Percentiles rank a stretch among this genome's conserved stretches.
Evolutionary conservation across 1,140 invertebrate species (phyloP).

Genomic region (Vanessa tameamea): DNA sequence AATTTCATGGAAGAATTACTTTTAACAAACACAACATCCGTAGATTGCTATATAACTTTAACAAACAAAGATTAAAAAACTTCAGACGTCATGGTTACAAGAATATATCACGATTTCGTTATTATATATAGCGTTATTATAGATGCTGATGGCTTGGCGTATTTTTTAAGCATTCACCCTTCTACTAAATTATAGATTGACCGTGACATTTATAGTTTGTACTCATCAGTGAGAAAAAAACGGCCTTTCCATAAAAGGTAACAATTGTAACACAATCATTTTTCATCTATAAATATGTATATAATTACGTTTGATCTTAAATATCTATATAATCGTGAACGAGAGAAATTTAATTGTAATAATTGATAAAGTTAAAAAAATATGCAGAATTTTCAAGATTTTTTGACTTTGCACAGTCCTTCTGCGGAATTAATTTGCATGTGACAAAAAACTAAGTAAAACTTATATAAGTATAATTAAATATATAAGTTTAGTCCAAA

Average conservation of each 20-base stretch:
- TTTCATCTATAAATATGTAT: not conserved
- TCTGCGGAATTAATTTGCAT: no score
- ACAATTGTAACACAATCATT: not conserved
- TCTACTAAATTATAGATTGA: slow-evolving; percentile 14
- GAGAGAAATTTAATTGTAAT: no score
- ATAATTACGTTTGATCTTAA: no score
- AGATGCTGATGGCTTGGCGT: slow-evolving; percentile 9
- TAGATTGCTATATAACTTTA: not conserved
- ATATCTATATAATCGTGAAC: no score
- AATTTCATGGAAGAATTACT: not conserved
- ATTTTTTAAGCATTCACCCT: slow-evolving; percentile 18
- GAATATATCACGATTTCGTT: slow-evolving; percentile 30
- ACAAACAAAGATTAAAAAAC: slow-evolving; percentile 14
- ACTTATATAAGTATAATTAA: no score
- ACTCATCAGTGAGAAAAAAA: slow-evolving; percentile 5
- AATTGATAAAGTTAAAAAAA: no score
- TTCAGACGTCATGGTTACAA: slow-evolving; percentile 16
- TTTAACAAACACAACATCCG: slow-evolving; percentile 2
- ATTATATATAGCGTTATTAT: slow-evolving; percentile 22
- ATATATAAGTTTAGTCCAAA: no score
- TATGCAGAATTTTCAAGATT: no score
- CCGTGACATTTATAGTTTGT: slow-evolving; percentile 25
- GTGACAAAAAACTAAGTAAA: no score
- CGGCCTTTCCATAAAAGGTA: slow-evolving; percentile 10
- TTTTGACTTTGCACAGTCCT: no score